Percentiles rank a stretch among this genome's conserved stretches.
Evolutionary conservation across 2,113 vertebrate genomes (phyloP).

Genomic region (Baryphthengus martii): DNA sequence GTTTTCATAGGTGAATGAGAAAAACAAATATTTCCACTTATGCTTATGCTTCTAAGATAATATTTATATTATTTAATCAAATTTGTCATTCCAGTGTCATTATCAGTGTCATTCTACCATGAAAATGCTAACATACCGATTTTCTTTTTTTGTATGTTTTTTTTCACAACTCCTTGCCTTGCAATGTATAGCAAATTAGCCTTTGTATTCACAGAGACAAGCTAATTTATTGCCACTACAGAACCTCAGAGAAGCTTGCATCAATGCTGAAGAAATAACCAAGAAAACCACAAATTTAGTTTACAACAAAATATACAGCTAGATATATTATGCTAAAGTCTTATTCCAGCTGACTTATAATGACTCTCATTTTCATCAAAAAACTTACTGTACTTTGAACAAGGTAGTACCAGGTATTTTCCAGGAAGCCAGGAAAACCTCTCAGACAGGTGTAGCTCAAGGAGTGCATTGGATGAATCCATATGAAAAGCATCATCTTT

Average conservation of each 20-base stretch:
- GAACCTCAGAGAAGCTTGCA: background rate
- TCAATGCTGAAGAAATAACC: background rate
- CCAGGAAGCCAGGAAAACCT: conserved; percentile 1
- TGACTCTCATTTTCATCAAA: conserved; percentile 12
- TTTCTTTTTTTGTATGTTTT: background rate
- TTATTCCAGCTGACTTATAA: background rate
- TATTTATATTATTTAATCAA: conserved; percentile 26
- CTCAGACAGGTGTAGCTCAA: background rate
- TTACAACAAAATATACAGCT: background rate
- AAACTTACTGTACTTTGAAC: conserved; percentile 1
- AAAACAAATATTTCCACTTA: conserved; percentile 27
- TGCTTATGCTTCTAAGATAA: background rate
- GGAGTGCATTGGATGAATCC: background rate
- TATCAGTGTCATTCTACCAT: background rate
- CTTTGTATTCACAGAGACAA: background rate
- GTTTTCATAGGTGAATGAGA: background rate
- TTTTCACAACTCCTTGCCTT: background rate
- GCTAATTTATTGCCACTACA: background rate
- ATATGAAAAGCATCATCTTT: background rate
- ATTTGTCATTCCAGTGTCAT: background rate
- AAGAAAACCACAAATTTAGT: background rate
- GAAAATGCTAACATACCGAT: background rate
- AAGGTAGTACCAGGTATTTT: background rate
- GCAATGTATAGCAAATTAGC: background rate
- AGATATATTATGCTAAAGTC: background rate